Base-by-base conservation (phyloP, 2,888 invertebrate genomes). In the Hypolimnas misippus region DNA sequence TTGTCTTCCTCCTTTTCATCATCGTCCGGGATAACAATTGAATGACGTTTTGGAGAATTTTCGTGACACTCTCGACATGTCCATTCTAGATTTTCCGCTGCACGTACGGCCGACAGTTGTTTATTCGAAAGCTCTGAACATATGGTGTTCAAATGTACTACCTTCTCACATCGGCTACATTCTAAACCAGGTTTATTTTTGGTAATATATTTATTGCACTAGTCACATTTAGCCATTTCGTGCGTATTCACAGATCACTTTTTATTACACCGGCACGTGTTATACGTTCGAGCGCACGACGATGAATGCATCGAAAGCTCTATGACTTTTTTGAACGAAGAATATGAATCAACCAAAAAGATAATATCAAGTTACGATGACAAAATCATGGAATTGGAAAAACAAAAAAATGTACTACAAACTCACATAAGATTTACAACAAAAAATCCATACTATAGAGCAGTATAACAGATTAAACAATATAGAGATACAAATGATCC, bases 1-100 rank as follows among this genome's bases (percentile, higher is more conserved):
- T n/a, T 25, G 25, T 25, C 61, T n/a, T 21, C 58, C 16, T 67
- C 64, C 6, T 69, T 65, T 3, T 64, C 57, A 10, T 69, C 65
- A 3, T 60, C 60, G 5, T 25, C 25, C 2, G 55, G 50, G 14
- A 56, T 25, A 42, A 66, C 42, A 16, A 66, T 62, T n/a, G 51
- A 56, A 5, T 38, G n/a, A 14, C n/a, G 38, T 38, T 38, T 38
- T 5, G 38, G 38, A n/a, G 38, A 38, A n/a, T n/a, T 38, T 38
- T 38, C 38, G 4, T n/a, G 38, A 5, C 38, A 33, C 25, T 35
- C 35, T 35, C 35, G 35, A 12, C 35, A 35, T 35, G 35, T 35
- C 35, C 35, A 35, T 35, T 35, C 35, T 35, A 35, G 10, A 35
- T 35, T 35, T 35, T 35, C 35, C n/a, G 35, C 35, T 10, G 35